A percentile compares a stretch with the other conserved stretches of the same genome.
phyloP scores from a whole-genome alignment of 2,797 vertebrate species.

The Lindbergichthys nudifrons region DNA sequence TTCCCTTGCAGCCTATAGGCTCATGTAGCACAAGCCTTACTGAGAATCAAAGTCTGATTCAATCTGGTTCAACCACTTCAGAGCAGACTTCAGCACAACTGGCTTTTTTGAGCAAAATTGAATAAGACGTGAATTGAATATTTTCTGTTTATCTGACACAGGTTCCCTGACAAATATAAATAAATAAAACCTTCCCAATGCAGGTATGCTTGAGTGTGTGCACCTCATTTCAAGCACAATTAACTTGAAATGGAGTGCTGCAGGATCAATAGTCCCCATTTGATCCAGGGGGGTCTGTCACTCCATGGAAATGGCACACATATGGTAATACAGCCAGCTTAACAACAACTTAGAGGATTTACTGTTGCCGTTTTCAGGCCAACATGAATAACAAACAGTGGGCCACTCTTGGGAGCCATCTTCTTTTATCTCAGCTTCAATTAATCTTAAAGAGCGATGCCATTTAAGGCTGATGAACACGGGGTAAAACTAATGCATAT shows the following conservation, averaged over 20 bases:
- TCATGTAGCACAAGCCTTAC: conserved; percentile 34
- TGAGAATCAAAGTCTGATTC: conserved; percentile 70
- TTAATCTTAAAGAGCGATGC: conserved; percentile 85
- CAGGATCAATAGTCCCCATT: conserved; percentile 91
- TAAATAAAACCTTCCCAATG: conserved; percentile 85
- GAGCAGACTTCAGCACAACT: conserved; percentile 74
- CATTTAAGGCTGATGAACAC: conserved; percentile 84
- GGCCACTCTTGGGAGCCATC: conserved; percentile 79
- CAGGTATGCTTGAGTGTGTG: conserved; percentile 86
- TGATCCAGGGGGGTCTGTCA: conserved; percentile 86
- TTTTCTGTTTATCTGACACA: conserved; percentile 82
- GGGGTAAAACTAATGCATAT: conserved; percentile 69
- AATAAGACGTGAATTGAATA: conserved; percentile 83
- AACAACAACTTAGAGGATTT: conserved; percentile 88
- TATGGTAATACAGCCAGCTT: conserved; percentile 88
- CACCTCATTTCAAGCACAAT: conserved; percentile 92
- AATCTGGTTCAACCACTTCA: conserved; percentile 72
- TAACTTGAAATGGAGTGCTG: conserved; percentile 92
- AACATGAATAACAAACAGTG: conserved; percentile 84
- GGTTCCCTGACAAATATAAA: conserved; percentile 84
- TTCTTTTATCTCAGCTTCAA: conserved; percentile 82
- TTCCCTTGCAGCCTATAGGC: conserved; percentile 34
- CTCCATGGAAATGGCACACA: conserved; percentile 87
- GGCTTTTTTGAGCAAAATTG: conserved; percentile 81
- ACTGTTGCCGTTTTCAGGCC: conserved; percentile 83